Evolutionary conservation across 2,888 invertebrate genomes (phyloP).

Genomic region (Asteroscopus sphinx): DNA sequence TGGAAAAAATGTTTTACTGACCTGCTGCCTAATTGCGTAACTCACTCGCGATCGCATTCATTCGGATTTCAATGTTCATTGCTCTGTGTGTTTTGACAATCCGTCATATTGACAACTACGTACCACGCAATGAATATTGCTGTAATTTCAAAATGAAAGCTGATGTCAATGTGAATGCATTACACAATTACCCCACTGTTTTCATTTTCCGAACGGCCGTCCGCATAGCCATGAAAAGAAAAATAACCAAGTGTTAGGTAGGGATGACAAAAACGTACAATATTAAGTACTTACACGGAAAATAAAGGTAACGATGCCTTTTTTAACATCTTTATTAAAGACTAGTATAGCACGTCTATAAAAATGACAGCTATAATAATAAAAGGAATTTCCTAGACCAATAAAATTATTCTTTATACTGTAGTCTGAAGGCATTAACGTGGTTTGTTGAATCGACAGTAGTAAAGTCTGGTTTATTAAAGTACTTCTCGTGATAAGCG

Average conservation of each 20-base stretch:
- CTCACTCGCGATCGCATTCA: too few relatives aligned
- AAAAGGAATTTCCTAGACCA: constrained; percentile 7
- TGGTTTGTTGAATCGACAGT: constrained; percentile 20
- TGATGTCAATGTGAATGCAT: too few relatives aligned
- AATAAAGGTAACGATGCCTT: constrained; percentile 2
- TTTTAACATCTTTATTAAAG: neutral
- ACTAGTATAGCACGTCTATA: neutral
- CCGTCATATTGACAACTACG: too few relatives aligned
- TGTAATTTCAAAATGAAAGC: too few relatives aligned
- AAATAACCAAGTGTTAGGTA: constrained; percentile 39
- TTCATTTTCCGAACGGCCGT: constrained; percentile 51
- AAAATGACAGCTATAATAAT: constrained; percentile 4
- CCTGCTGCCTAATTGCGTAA: too few relatives aligned
- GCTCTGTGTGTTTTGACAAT: too few relatives aligned
- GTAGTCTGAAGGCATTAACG: constrained; percentile 6
- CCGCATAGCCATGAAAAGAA: constrained; percentile 55
- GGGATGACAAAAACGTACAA: constrained; percentile 10
- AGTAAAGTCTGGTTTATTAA: constrained; percentile 5
- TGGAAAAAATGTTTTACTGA: constrained; percentile 58
- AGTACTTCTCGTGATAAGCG: constrained; percentile 12
- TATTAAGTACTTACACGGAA: constrained; percentile 3
- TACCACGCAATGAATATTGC: too few relatives aligned
- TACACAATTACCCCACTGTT: constrained; percentile 35
- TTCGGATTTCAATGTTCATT: too few relatives aligned
- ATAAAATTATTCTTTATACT: constrained; percentile 15